Evolutionary conservation across 2,888 invertebrate genomes (phyloP).

Genomic region (Petrolisthes manimaculis): DNA sequence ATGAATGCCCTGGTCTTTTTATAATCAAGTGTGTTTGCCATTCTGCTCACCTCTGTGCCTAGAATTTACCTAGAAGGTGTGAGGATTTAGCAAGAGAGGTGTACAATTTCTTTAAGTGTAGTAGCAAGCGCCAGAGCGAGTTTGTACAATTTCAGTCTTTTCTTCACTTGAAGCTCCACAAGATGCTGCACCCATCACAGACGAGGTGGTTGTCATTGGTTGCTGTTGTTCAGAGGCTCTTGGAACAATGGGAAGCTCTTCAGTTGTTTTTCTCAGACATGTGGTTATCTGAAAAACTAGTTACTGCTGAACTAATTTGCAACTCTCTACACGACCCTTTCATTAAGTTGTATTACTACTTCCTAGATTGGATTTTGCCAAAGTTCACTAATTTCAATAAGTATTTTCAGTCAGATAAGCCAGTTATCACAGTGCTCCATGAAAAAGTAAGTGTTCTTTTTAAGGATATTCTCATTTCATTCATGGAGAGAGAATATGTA

Average conservation of each 20-base stretch:
- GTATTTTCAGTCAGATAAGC: conserved; percentile 34
- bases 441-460: no score
- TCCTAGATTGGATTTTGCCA: conserved; percentile 41
- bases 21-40: conserved; percentile 33
- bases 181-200: no score
- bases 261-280: conserved; percentile 35
- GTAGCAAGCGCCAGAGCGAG: no score
- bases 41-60: conserved; percentile 28
- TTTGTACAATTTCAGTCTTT: no score
- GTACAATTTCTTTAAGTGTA: no score
- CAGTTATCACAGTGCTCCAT: neutral
- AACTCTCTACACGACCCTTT: conserved; percentile 40
- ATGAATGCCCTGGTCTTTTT: conserved; percentile 23
- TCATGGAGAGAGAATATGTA: no score
- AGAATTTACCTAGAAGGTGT: conserved; percentile 50
- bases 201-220: conserved; percentile 67
- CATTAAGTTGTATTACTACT: conserved; percentile 46
- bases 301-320: conserved; percentile 29
- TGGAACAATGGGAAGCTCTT: conserved; percentile 56
- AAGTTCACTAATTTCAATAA: conserved; percentile 39
- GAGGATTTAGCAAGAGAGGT: conserved; percentile 68
- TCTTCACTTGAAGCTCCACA: no score
- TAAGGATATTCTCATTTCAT: no score
- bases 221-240: conserved; percentile 50
- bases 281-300: conserved; percentile 31